Percentiles rank a stretch among this genome's conserved stretches.
These are phyloP conservation scores for Stenoptilia bipunctidactyla DNA, from an alignment of 2,888 invertebrate genomes.

Conservation along the genomic window DNA sequence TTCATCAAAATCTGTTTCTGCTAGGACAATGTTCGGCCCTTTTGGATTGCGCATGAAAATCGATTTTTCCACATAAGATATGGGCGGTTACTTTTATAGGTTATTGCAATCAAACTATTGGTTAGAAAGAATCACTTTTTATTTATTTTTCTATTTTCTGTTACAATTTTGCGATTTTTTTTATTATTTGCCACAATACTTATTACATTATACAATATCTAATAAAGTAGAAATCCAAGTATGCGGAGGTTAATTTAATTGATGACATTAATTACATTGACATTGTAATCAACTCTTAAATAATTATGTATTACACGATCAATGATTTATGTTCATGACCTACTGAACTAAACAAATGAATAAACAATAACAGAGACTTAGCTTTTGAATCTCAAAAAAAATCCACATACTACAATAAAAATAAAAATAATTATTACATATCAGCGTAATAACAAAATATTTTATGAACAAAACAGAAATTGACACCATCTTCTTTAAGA, in stretches of 20 bases:
- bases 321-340: slow-evolving; percentile 56
- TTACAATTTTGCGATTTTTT: slow-evolving; percentile 70
- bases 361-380: slow-evolving; percentile 41
- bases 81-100: too few species aligned
- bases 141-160: slow-evolving; percentile 62
- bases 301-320: slow-evolving; percentile 54
- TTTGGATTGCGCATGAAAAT: too few species aligned
- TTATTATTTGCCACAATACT: slow-evolving; percentile 56
- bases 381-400: slow-evolving; percentile 29
- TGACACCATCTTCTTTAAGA: slow-evolving; percentile 25
- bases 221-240: slow-evolving; percentile 66
- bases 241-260: slow-evolving; percentile 66
- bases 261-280: slow-evolving; percentile 61
- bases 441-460: slow-evolving; percentile 24
- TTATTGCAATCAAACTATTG: slow-evolving; percentile 39
- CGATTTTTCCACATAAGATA: too few species aligned
- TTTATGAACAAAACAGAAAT: slow-evolving; percentile 32
- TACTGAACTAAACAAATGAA: slow-evolving; percentile 49
- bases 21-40: too few species aligned
- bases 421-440: slow-evolving; percentile 37
- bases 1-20: too few species aligned
- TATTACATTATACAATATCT: slow-evolving; percentile 59
- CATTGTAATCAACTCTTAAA: slow-evolving; percentile 55
- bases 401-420: slow-evolving; percentile 37
- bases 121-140: slow-evolving; percentile 67